Evolutionary conservation across 2,888 invertebrate species (phyloP).

Genomic region (Agrilus cyanescens): DNA sequence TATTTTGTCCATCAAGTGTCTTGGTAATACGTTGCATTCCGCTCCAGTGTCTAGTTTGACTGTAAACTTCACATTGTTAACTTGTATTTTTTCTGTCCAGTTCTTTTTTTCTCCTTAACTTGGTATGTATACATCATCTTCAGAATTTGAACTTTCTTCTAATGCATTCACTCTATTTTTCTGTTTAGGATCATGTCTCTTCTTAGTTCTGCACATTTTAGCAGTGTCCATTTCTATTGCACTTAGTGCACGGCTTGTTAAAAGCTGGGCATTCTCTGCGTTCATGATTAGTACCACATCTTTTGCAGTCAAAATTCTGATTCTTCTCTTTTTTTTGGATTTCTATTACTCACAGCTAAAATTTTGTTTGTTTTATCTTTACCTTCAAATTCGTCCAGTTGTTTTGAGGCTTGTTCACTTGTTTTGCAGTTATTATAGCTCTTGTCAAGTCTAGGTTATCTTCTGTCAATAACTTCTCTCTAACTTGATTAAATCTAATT

Average conservation of each 20-base stretch:
- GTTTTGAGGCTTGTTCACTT: conserved; percentile 6
- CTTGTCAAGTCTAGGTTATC: conserved; percentile 3
- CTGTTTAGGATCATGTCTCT: background rate
- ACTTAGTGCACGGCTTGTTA: conserved; percentile 10
- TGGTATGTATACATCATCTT: conserved; percentile 1
- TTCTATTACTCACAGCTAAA: background rate
- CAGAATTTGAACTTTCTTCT: background rate
- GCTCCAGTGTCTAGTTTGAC: conserved; percentile 5
- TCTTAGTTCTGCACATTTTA: conserved; percentile 2
- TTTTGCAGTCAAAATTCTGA: conserved; percentile 10
- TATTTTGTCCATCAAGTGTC: background rate
- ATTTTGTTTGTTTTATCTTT: no score
- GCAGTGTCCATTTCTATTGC: conserved; percentile 8
- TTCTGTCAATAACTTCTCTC: conserved; percentile 9
- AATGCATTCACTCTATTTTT: background rate
- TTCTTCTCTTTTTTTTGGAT: conserved; percentile 2
- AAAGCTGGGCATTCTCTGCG: conserved; percentile 10
- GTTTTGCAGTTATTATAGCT: conserved; percentile 6
- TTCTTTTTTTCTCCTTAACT: background rate
- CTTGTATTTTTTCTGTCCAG: conserved; percentile 4
- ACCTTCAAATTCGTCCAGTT: background rate
- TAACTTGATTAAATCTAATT: conserved; percentile 4
- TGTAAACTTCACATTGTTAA: background rate
- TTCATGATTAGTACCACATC: conserved; percentile 10
- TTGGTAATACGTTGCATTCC: background rate